phyloP scores from a whole-genome alignment of 2,113 vertebrate genomes.

The Lonchura striata region DNA sequence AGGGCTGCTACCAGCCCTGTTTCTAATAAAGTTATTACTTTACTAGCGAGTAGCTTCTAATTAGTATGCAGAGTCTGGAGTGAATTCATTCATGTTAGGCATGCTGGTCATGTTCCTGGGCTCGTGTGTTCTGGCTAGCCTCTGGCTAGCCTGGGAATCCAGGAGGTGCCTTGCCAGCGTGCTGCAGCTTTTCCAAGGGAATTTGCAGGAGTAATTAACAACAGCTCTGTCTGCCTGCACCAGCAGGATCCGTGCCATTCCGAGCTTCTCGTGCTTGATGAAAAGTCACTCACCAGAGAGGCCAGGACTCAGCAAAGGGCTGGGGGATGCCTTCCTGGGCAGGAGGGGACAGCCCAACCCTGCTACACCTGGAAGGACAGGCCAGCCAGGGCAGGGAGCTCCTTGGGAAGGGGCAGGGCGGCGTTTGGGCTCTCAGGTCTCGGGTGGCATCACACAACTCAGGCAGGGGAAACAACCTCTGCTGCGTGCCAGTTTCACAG shows the following conservation, averaged over 20 bases:
- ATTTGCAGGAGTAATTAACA: conserved; percentile 9
- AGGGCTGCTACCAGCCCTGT: background rate
- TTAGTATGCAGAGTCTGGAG: background rate
- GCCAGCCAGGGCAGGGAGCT: background rate
- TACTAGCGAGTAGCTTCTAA: background rate
- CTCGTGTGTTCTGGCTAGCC: background rate
- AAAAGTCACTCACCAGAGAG: background rate
- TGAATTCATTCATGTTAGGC: background rate
- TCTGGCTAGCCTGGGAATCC: conserved; percentile 32
- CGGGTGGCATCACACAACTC: background rate
- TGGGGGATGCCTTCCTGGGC: background rate
- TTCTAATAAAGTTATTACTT: background rate
- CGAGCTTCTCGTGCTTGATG: background rate
- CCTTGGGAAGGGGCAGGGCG: background rate
- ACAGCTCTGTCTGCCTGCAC: background rate
- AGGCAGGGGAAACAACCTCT: background rate
- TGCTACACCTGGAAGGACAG: background rate
- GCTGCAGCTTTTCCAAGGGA: conserved; percentile 20
- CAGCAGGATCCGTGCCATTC: background rate
- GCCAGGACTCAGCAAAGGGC: background rate
- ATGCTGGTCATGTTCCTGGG: conserved; percentile 1
- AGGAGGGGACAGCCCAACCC: background rate
- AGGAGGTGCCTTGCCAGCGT: background rate
- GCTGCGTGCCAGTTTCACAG: background rate
- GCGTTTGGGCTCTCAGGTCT: fast-evolving